Conservation (phyloP, 1,140 invertebrate species). For the Aphelinus certus region DNA sequence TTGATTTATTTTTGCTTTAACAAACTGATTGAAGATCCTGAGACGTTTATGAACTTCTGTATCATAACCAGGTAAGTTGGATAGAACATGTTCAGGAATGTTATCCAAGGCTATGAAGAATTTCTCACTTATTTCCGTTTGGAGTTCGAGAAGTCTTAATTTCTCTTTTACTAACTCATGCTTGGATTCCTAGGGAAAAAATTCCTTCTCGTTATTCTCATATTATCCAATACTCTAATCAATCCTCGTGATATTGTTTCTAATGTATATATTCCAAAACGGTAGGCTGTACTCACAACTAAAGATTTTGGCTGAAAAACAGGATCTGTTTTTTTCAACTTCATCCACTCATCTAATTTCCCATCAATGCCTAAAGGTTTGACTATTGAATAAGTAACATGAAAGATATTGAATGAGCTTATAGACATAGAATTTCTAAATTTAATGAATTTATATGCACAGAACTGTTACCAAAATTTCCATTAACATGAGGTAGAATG, state of each 20-base stretch:
- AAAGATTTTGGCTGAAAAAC: neutral
- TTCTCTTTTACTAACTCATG: slow-evolving; percentile 47
- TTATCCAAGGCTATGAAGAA: slow-evolving; percentile 48
- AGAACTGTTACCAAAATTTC: too few species aligned
- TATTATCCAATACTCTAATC: too few species aligned
- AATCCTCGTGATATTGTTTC: neutral
- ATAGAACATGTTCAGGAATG: slow-evolving; percentile 55
- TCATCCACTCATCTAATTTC: slow-evolving; percentile 49
- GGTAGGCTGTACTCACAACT: neutral
- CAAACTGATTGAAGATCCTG: slow-evolving; percentile 53
- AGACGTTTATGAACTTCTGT: slow-evolving; percentile 45
- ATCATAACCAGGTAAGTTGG: slow-evolving; percentile 57
- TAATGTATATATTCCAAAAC: neutral
- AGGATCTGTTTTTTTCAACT: slow-evolving; percentile 35
- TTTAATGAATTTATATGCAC: too few species aligned
- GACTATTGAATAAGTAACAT: neutral
- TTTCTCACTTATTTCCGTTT: slow-evolving; percentile 55
- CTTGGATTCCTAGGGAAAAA: slow-evolving; percentile 48
- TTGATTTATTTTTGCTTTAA: slow-evolving; percentile 54
- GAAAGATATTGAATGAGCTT: too few species aligned
- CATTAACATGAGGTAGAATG: too few species aligned
- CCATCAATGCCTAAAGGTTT: slow-evolving; percentile 48
- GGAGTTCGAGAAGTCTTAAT: slow-evolving; percentile 48
- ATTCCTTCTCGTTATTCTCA: slow-evolving; percentile 12
- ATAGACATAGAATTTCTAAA: too few species aligned